Evolutionary conservation across 1,140 invertebrate species (phyloP).

Genomic region (Diorhabda sublineata): DNA sequence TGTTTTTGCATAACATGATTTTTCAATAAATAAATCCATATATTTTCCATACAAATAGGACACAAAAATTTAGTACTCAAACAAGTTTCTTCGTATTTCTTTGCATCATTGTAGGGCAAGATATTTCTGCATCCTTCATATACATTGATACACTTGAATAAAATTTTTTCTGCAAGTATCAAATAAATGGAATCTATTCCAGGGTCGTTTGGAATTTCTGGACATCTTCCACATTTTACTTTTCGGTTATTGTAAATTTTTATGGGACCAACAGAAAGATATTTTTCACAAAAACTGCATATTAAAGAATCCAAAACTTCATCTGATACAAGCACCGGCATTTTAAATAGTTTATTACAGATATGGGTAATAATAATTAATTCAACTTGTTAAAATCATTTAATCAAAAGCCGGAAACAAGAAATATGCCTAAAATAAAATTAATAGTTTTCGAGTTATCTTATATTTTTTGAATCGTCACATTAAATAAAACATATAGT

Average conservation of each 20-base stretch:
- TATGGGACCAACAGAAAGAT: background rate
- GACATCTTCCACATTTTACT: conserved; percentile 3
- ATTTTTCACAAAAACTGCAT: background rate
- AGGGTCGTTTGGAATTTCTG: background rate
- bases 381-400: no score
- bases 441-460: no score
- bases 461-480: no score
- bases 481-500: no score
- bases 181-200: background rate
- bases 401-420: no score
- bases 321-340: background rate
- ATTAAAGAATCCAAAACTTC: background rate
- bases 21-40: no score
- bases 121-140: background rate
- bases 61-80: background rate
- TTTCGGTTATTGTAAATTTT: background rate
- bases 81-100: background rate
- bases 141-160: background rate
- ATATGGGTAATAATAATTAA: no score
- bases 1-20: no score
- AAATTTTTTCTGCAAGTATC: background rate
- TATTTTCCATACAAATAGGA: background rate
- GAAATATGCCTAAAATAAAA: no score
- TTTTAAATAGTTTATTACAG: no score
- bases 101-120: background rate